Evolutionary conservation across 2,113 vertebrate species (phyloP).

Genomic region (Lasiurus borealis): DNA sequence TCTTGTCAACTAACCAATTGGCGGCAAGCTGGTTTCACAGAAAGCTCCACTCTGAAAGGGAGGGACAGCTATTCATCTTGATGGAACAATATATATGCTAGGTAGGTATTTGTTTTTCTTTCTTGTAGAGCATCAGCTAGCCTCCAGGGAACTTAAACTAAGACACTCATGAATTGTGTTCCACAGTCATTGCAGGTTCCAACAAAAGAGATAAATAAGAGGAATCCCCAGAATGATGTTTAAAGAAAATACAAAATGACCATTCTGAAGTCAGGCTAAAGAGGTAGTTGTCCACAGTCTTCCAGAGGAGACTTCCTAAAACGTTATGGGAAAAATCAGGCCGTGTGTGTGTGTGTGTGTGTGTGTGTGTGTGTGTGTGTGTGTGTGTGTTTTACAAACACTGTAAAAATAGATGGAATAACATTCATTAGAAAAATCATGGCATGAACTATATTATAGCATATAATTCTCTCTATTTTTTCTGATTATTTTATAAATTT

Average conservation of each 20-base stretch:
- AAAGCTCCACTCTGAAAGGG: neutral
- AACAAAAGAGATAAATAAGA: neutral
- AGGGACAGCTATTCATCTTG: neutral
- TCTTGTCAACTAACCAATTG: neutral
- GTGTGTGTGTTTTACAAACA: neutral
- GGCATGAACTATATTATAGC: neutral
- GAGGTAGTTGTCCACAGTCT: neutral
- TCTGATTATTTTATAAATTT: constrained; percentile 34
- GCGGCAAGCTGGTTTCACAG: neutral
- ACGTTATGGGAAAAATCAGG: neutral
- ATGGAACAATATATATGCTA: neutral
- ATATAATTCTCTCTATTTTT: neutral
- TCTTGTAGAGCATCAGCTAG: neutral
- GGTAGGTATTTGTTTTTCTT: neutral
- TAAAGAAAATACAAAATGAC: neutral
- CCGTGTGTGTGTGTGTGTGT: neutral
- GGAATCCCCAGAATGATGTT: neutral
- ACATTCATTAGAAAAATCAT: neutral
- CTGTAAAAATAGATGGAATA: neutral
- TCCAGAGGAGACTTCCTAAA: neutral
- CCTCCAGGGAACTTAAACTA: neutral
- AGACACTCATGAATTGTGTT: neutral
- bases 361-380: neutral
- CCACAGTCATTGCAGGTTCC: neutral
- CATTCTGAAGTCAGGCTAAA: neutral